phyloP scores from a whole-genome alignment of 2,888 invertebrate genomes.

The Xestia ashworthii region DNA sequence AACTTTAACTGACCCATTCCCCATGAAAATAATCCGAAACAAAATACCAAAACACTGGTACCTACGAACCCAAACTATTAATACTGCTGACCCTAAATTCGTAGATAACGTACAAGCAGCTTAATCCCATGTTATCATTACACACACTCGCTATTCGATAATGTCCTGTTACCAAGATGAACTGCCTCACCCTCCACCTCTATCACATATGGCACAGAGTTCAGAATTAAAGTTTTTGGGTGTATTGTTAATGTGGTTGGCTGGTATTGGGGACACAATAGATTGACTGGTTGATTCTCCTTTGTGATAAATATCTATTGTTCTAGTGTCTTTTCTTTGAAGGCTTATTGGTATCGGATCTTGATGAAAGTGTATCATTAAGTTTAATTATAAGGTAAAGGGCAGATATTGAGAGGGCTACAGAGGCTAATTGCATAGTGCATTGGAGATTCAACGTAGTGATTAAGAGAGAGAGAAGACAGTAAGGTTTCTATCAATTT shows the following conservation, averaged over 20 bases:
- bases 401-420: constrained; percentile 7
- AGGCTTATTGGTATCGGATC: constrained; percentile 61
- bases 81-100: constrained; percentile 72
- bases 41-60: constrained; percentile 50
- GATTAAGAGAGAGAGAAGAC: neutral
- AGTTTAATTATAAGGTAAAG: constrained; percentile 47
- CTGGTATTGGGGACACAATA: constrained; percentile 76
- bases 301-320: constrained; percentile 76
- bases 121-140: constrained; percentile 82
- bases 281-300: constrained; percentile 79
- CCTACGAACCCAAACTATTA: constrained; percentile 57
- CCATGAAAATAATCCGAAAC: constrained; percentile 34
- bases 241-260: constrained; percentile 63
- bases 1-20: constrained; percentile 16
- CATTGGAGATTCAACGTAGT: neutral
- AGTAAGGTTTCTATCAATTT: neutral
- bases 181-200: constrained; percentile 3
- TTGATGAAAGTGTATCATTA: constrained; percentile 48
- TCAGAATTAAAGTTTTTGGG: constrained; percentile 58
- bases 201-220: constrained; percentile 38
- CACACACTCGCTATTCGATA: constrained; percentile 79
- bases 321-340: constrained; percentile 70
- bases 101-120: constrained; percentile 77
- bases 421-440: constrained; percentile 5
- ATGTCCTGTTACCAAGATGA: constrained; percentile 71